Percentiles rank a stretch among this genome's conserved stretches.
These are phyloP conservation scores for Holotrichia oblita DNA, from an alignment of 1,140 invertebrate species.

Conservation along the genomic window DNA sequence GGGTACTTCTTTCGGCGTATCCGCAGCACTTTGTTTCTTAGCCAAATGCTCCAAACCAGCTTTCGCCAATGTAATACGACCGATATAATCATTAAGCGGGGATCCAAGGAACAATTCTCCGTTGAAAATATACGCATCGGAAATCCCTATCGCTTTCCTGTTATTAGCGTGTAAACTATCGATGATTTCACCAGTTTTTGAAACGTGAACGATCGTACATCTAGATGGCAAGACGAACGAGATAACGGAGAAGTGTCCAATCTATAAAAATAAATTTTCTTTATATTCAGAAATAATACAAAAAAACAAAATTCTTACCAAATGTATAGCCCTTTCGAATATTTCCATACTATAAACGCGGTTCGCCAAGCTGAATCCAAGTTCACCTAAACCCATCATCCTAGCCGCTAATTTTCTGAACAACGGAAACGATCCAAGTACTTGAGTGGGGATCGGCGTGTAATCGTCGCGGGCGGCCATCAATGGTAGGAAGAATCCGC, in stretches of 20 bases:
- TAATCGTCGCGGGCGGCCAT: conserved; percentile 64
- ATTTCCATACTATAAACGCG: conserved; percentile 68
- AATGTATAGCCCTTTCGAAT: conserved; percentile 64
- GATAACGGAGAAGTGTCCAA: conserved; percentile 62
- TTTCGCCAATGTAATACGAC: conserved; percentile 67
- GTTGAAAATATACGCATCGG: conserved; percentile 69
- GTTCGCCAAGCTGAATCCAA: conserved; percentile 68
- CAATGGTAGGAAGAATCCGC: conserved; percentile 74
- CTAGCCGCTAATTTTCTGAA: conserved; percentile 70
- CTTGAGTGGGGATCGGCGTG: conserved; percentile 63
- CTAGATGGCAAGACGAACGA: conserved; percentile 49
- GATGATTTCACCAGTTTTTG: conserved; percentile 74
- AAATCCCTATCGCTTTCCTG: conserved; percentile 62
- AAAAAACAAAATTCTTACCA: conserved; percentile 60
- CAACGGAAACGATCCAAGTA: conserved; percentile 66
- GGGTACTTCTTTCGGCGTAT: background rate
- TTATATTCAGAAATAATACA: background rate
- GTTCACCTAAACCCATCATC: conserved; percentile 65
- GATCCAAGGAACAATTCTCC: conserved; percentile 73
- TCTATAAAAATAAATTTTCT: conserved; percentile 58
- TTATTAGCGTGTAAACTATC: conserved; percentile 68
- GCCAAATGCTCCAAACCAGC: conserved; percentile 60
- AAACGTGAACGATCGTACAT: conserved; percentile 67
- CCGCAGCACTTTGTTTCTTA: background rate
- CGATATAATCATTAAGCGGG: conserved; percentile 75